phyloP scores from a whole-genome alignment of 2,797 vertebrate species.

The Brachymystax lenok region DNA sequence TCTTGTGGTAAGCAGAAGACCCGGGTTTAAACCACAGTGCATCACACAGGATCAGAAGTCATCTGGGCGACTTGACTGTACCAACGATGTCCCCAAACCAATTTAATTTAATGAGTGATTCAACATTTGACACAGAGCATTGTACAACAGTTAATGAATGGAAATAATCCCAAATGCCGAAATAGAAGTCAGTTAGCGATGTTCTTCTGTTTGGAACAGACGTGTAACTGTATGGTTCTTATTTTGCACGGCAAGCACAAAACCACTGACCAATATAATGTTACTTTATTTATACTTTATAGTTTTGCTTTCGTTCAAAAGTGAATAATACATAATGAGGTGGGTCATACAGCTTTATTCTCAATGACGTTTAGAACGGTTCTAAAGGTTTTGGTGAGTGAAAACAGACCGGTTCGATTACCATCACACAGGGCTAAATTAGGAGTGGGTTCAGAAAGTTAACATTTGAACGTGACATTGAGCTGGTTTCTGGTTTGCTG shows the following conservation, averaged over 20 bases:
- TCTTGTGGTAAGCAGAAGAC: too few species aligned
- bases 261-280: conserved; percentile 14
- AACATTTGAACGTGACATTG: neutral
- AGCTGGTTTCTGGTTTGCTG: neutral
- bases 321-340: conserved; percentile 25
- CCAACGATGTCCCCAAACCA: neutral
- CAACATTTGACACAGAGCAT: neutral
- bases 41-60: too few species aligned
- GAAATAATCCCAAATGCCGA: neutral
- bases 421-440: conserved; percentile 1
- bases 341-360: conserved; percentile 28
- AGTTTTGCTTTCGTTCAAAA: conserved; percentile 24
- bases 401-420: conserved; percentile 32
- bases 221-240: neutral
- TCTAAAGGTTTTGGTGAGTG: conserved; percentile 31
- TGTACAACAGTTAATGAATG: neutral
- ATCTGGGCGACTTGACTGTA: neutral
- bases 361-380: conserved; percentile 33
- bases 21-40: too few species aligned
- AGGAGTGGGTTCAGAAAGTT: conserved; percentile 13
- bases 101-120: neutral
- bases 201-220: neutral
- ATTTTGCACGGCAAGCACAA: conserved; percentile 22
- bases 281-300: conserved; percentile 30
- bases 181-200: neutral